Base-by-base conservation (phyloP, 2,888 invertebrate species). In the Apamea sordens region DNA sequence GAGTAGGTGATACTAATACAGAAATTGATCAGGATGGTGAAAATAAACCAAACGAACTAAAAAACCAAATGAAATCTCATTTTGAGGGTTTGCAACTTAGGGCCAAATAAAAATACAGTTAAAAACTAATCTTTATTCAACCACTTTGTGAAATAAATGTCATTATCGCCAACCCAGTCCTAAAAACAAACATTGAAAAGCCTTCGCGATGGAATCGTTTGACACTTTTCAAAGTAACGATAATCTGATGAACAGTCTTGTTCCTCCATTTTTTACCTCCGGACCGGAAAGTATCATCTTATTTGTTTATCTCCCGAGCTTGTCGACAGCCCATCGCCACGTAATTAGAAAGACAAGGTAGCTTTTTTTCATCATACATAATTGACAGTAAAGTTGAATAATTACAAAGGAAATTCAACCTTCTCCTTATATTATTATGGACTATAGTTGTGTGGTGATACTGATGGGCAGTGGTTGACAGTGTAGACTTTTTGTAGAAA, bases 341-440 rank as follows among this genome's bases (percentile, higher is more conserved):
- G 93, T 95, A 95, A 96, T 96, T 95, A 95, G 95, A 93, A 92
- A 94, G 94, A 95, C 95, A 95, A 93, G 94, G 92, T 92, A 92
- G 91, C 81, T 82, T 93, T 95, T 94, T 95, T 95, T 84, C 80
- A 77, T 94, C 93, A 93, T 93, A 94, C 69, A 94, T 96, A 95
- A 96, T 95, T 95, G 95, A 94, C 92, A 92, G 92, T 92, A 93
- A 93, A 90, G 90, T 82, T 81, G 77, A 80, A 59, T 75, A 80
- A 11, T 2, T 2, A 4, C 0, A 15, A 77, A 69, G 64, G 73
- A 90, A 78, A 78, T 73, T 77, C 28, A 82, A 90, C 88, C 77
- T 73, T 92, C 87, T 69, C 4, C 0, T 47, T 59, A n/a, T 11
- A n/a, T 11, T n/a, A 0, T 0, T 86, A 90, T 50, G 83, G 76